Percentiles rank a stretch among this genome's conserved stretches.
Conservation (phyloP, 1,140 invertebrate species). For the Agraylea sexmaculata region DNA sequence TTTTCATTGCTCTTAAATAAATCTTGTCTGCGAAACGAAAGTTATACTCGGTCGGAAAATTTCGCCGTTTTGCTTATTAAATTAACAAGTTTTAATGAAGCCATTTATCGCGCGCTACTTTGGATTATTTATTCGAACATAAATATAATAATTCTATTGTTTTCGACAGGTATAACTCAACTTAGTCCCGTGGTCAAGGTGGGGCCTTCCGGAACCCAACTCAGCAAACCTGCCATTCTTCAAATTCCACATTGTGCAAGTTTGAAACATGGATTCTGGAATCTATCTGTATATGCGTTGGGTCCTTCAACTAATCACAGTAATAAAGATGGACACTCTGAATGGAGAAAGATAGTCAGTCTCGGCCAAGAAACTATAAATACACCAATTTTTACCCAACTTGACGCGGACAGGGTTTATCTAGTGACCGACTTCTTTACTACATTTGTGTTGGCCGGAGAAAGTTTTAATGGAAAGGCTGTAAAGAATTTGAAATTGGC, state of each 20-base stretch:
- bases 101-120: no score
- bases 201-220: constrained; percentile 62
- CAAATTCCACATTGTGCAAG: constrained; percentile 87
- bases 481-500: constrained; percentile 79
- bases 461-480: constrained; percentile 51
- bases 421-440: constrained; percentile 81
- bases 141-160: constrained; percentile 8
- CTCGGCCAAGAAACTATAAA: constrained; percentile 92
- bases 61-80: no score
- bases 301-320: constrained; percentile 47
- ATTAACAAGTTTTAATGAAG: no score
- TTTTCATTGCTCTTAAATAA: no score
- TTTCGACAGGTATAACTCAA: constrained; percentile 59
- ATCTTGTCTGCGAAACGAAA: no score
- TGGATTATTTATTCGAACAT: not conserved
- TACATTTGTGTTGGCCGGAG: constrained; percentile 79
- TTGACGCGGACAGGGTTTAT: constrained; percentile 78
- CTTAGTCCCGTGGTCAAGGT: constrained; percentile 85
- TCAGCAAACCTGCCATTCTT: constrained; percentile 83
- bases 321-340: constrained; percentile 37
- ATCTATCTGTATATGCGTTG: constrained; percentile 66
- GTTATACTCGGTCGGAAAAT: no score
- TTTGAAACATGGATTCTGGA: constrained; percentile 73
- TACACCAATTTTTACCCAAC: constrained; percentile 83
- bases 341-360: constrained; percentile 72